Evolutionary conservation across 2,797 vertebrate species (phyloP).

Genomic region (Coregonus sp.): DNA sequence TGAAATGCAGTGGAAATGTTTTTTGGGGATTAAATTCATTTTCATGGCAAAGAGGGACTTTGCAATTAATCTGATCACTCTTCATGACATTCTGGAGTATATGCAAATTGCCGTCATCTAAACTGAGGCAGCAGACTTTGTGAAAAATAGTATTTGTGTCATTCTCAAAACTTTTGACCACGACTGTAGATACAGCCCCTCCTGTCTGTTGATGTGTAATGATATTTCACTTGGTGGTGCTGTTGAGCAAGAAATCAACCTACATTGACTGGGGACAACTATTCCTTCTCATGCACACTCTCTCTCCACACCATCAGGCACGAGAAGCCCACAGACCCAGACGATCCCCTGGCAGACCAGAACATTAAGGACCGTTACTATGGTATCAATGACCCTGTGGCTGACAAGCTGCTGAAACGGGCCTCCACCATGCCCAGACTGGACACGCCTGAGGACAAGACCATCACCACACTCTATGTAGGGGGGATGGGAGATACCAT

Average conservation of each 20-base stretch:
- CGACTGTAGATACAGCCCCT: not conserved
- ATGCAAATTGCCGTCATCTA: no score
- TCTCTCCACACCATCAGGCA: constrained; percentile 75
- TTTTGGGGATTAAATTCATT: no score
- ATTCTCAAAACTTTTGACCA: no score
- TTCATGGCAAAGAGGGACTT: no score
- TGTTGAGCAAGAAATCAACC: constrained; percentile 11
- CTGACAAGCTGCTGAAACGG: constrained; percentile 93
- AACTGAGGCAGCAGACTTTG: no score
- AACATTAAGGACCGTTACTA: constrained; percentile 99
- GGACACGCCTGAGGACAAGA: constrained; percentile 95
- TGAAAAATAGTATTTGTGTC: no score
- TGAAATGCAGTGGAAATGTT: no score
- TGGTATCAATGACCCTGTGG: constrained; percentile 96
- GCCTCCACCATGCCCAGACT: constrained; percentile 96
- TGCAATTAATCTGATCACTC: no score
- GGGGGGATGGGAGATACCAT: constrained; percentile 95
- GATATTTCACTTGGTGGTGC: constrained; percentile 15
- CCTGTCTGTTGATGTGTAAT: constrained; percentile 1
- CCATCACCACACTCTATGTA: constrained; percentile 94
- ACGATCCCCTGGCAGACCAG: constrained; percentile 96
- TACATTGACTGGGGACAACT: not conserved
- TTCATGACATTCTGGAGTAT: no score
- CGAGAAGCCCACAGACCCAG: constrained; percentile 97
- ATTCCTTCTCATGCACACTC: not conserved